phyloP scores from a whole-genome alignment of 2,113 vertebrate species.

The Channa argus region DNA sequence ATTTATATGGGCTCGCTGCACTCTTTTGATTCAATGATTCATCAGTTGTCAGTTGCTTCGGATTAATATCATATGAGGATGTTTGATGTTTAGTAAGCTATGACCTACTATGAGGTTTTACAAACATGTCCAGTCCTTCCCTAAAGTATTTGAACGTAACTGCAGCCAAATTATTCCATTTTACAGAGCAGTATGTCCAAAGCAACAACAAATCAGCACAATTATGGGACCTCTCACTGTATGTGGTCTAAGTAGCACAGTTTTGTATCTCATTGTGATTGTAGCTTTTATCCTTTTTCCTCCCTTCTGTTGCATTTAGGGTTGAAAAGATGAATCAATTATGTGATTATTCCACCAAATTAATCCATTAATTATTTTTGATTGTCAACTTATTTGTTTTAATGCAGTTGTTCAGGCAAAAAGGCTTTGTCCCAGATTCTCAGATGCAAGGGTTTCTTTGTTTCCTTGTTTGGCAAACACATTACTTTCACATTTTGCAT shows the following conservation, averaged over 20 bases:
- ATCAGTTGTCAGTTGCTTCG: slow-evolving; percentile 52
- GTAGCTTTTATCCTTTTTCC: slow-evolving; percentile 18
- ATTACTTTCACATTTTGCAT: no score
- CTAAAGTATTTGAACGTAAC: slow-evolving; percentile 18
- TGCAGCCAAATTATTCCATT: slow-evolving; percentile 18
- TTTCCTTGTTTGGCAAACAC: no score
- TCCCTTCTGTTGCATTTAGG: background rate
- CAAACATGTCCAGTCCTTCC: slow-evolving; percentile 34
- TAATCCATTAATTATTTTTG: no score
- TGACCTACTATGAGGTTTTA: slow-evolving; percentile 51
- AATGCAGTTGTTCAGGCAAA: no score
- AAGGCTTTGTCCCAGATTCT: background rate
- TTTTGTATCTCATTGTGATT: slow-evolving; percentile 16
- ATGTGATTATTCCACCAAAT: background rate
- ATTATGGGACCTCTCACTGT: slow-evolving; percentile 7
- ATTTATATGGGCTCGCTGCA: slow-evolving; percentile 39
- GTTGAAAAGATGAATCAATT: background rate
- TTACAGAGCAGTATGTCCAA: background rate
- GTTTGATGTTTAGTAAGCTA: slow-evolving; percentile 64
- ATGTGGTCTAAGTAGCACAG: slow-evolving; percentile 14
- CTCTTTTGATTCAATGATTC: slow-evolving; percentile 56
- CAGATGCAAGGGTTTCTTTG: no score
- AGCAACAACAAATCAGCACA: slow-evolving; percentile 14
- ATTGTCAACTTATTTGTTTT: no score
- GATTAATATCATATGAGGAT: slow-evolving; percentile 57